Percentiles rank a stretch among this genome's conserved stretches.
phyloP scores from a whole-genome alignment of 2,797 vertebrate species.

The Pristis pectinata region DNA sequence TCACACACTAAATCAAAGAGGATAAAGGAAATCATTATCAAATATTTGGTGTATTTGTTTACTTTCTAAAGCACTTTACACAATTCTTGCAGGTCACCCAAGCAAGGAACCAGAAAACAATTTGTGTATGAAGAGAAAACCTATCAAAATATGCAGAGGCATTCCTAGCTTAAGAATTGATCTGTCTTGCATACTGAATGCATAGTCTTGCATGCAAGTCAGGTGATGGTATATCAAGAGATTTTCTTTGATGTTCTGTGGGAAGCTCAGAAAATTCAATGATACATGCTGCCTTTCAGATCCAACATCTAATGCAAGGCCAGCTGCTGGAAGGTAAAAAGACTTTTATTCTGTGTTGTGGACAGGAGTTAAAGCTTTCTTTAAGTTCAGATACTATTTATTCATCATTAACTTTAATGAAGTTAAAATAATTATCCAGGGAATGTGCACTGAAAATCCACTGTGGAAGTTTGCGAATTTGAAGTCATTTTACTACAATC shows the following conservation, averaged over 20 bases:
- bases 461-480: neutral
- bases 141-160: neutral
- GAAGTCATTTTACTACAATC: neutral
- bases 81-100: neutral
- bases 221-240: neutral
- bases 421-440: no score
- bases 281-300: no score
- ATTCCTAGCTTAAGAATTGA: no score
- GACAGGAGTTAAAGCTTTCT: no score
- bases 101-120: neutral
- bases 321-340: no score
- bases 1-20: neutral
- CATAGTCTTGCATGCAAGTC: no score
- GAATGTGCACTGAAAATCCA: neutral
- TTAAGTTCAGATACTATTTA: no score
- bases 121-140: neutral
- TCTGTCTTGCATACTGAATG: no score
- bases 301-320: no score
- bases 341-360: no score
- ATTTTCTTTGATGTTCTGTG: neutral
- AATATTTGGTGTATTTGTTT: neutral
- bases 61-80: conserved; percentile 1
- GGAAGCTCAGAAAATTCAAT: no score
- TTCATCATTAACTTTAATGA: no score
- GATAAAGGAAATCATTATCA: neutral